These are phyloP conservation scores for Lucinisca nassula DNA, from an alignment of 2,888 invertebrate species.

Conservation along the genomic window DNA sequence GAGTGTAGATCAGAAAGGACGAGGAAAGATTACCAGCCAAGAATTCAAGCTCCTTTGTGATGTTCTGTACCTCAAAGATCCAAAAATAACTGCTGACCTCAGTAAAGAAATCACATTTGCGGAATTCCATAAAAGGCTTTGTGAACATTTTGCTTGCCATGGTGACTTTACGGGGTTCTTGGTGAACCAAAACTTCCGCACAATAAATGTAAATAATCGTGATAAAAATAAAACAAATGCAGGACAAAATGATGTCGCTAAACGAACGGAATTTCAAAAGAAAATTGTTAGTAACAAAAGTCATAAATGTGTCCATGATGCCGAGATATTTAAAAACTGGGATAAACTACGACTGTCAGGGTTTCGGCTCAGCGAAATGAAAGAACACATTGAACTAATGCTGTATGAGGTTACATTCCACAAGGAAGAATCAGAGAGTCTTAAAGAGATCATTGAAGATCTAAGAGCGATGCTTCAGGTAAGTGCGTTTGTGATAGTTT, in stretches of 20 bases:
- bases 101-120: constrained; percentile 51
- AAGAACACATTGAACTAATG: constrained; percentile 66
- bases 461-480: constrained; percentile 27
- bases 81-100: constrained; percentile 12
- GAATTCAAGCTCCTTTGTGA: constrained; percentile 65
- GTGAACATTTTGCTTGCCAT: constrained; percentile 69
- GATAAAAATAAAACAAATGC: constrained; percentile 33
- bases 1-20: constrained; percentile 63
- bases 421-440: constrained; percentile 64
- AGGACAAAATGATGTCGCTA: constrained; percentile 26
- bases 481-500: background rate
- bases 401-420: constrained; percentile 66
- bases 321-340: constrained; percentile 68
- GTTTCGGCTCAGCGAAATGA: constrained; percentile 66
- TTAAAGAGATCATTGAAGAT: constrained; percentile 69
- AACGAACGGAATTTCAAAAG: constrained; percentile 63
- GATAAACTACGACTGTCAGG: constrained; percentile 68
- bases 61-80: constrained; percentile 55
- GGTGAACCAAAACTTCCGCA: constrained; percentile 65
- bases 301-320: constrained; percentile 64
- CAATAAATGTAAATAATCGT: constrained; percentile 51
- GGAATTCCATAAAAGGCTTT: constrained; percentile 63
- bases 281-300: constrained; percentile 51
- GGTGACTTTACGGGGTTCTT: constrained; percentile 68
- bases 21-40: constrained; percentile 53